A percentile compares a stretch with the other conserved stretches of the same genome.
These are phyloP conservation scores for Orthosia gracilis DNA, from an alignment of 2,888 invertebrate species.

Conservation along the genomic window DNA sequence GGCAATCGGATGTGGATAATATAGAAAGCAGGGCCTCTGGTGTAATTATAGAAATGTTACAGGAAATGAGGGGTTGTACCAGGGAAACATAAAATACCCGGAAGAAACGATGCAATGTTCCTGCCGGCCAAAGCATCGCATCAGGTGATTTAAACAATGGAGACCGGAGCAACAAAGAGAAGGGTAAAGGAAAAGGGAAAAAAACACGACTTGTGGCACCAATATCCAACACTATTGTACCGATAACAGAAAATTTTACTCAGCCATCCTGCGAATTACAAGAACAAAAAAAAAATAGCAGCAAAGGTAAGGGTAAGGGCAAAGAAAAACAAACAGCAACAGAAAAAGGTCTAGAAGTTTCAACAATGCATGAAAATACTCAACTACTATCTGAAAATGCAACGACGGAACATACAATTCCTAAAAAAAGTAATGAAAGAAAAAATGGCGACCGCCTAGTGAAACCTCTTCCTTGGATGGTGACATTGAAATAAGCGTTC, in stretches of 20 bases:
- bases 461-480: conserved; percentile 12
- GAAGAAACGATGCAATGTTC: conserved; percentile 10
- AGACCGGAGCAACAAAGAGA: conserved; percentile 15
- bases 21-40: conserved; percentile 3
- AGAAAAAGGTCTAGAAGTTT: background rate
- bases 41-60: conserved; percentile 10
- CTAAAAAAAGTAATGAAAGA: background rate
- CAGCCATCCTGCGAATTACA: background rate
- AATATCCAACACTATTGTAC: conserved; percentile 4
- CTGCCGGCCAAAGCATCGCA: conserved; percentile 14
- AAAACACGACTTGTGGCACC: background rate
- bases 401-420: background rate
- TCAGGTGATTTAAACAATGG: conserved; percentile 1
- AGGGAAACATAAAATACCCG: conserved; percentile 8
- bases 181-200: conserved; percentile 4
- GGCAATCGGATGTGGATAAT: background rate
- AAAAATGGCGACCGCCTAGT: background rate
- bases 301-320: background rate
- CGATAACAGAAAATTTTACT: conserved; percentile 2
- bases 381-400: background rate
- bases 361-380: background rate
- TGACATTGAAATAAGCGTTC: conserved; percentile 7
- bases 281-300: conserved; percentile 4
- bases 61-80: conserved; percentile 4
- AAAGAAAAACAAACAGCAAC: background rate